These are phyloP conservation scores for Megalurothrips usitatus DNA, from an alignment of 2,888 invertebrate species.

Conservation along the genomic window DNA sequence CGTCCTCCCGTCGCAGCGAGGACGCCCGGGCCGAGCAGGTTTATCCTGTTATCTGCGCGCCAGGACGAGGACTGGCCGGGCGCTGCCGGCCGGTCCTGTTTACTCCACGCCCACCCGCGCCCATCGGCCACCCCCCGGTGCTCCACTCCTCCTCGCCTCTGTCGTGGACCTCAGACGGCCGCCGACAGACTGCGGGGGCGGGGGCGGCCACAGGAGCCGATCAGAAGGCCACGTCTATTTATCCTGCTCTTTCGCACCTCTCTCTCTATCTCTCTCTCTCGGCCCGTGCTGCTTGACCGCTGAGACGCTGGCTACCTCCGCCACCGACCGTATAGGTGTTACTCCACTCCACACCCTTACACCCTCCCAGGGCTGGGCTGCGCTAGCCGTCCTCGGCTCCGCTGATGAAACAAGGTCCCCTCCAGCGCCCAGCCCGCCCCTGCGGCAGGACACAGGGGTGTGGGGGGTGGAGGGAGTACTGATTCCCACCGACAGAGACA, in stretches of 20 bases:
- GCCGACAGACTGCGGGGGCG: not conserved
- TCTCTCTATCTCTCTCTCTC: not conserved
- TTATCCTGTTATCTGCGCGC: not conserved
- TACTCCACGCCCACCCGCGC: not conserved
- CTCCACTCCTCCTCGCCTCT: not conserved
- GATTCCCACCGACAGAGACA: not conserved
- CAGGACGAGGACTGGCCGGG: not conserved
- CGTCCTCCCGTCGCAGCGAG: not conserved
- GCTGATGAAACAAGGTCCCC: not conserved
- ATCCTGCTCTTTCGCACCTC: constrained; percentile 5
- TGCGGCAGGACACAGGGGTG: not conserved
- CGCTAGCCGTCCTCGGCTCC: not conserved
- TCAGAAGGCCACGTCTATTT: not conserved
- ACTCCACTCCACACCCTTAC: not conserved
- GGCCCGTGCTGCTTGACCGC: not conserved
- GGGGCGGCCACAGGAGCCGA: not conserved
- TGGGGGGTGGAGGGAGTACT: too few species aligned
- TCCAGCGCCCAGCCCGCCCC: not conserved
- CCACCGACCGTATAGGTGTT: not conserved
- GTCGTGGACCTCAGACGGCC: not conserved
- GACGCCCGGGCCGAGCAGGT: not conserved
- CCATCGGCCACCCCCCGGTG: not conserved
- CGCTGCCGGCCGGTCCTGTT: not conserved
- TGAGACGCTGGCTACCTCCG: not conserved
- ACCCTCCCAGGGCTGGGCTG: not conserved